Evolutionary conservation across 1,140 invertebrate genomes (phyloP), one percentile per base, ranked within the genome.

Genomic region (Aradophagus sp.): DNA sequence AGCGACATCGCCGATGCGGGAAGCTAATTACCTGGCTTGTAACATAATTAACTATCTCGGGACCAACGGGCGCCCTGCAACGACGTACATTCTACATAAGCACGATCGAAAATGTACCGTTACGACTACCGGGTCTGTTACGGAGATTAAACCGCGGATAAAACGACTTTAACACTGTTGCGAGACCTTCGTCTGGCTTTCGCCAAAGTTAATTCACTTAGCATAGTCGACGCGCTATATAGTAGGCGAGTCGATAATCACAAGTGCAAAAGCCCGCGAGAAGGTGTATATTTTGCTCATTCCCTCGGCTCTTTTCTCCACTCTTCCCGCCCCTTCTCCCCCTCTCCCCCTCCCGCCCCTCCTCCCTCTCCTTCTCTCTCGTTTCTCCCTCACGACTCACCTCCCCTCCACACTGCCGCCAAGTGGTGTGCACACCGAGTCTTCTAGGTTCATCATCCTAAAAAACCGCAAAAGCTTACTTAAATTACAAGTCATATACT

Each of bases 131-230:
- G 70, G 73, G 73, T 79, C 71, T 73, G 69, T 77, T 77, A 81
- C 75, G 73, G 77, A 82, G 80, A 84, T 83, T 82, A 80, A 79
- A 78, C 78, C 79, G 70, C 72, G 71, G 78, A 76, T 75, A 75
- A 73, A 78, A 74, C 67, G 55, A 73, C 68, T 74, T 70, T 75
- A 76, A 74, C 53, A 66, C 68, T 72, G 68, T 65, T 53, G 44
- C 41, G 53, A 61, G 52, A 52, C 72, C 67, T 63, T 71, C 70
- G 34, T 59, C 19, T 15, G 42, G 58, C 52, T 53, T 23, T 34
- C 52, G 31, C 70, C 34, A 59, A 68, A 73, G 62, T 73, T 73
- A 76, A 73, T 76, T 76, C 69, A 73, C 70, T 73, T 70, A 67
- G 61, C 69, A 70, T 53, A 47, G 58, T 26, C 31, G 27, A 52